Percentiles rank a stretch among this genome's conserved stretches.
Conservation (phyloP, 2,113 vertebrate species). For the Engystomops pustulosus region DNA sequence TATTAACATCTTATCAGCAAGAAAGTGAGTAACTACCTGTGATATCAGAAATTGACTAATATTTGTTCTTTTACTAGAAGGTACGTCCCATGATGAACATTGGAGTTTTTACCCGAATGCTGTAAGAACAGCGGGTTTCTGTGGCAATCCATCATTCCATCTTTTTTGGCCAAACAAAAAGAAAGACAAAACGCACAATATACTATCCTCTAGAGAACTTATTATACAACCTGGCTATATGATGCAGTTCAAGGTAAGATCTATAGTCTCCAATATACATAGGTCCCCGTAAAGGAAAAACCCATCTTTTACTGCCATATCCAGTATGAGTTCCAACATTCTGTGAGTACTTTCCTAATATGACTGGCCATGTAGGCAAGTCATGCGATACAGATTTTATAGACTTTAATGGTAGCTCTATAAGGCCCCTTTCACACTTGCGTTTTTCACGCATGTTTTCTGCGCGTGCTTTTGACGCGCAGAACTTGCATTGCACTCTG, state of each 20-base stretch:
- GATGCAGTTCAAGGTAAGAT: conserved; percentile 95
- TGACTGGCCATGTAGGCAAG: no score
- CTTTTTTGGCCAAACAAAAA: conserved; percentile 99
- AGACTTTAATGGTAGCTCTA: no score
- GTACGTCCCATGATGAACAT: conserved; percentile 92
- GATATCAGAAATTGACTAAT: neutral
- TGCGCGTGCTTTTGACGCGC: no score
- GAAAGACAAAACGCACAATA: conserved; percentile 91
- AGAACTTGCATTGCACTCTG: no score
- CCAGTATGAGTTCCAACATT: neutral
- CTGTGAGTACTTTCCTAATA: no score
- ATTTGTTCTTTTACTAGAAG: conserved; percentile 78
- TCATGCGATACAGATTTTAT: no score
- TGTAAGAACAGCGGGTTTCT: conserved; percentile 95
- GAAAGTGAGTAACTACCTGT: neutral
- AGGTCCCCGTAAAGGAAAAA: neutral
- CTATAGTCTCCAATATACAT: conserved; percentile 1
- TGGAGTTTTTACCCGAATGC: conserved; percentile 99
- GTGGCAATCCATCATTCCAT: conserved; percentile 98
- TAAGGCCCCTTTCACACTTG: no score
- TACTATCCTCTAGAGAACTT: conserved; percentile 92
- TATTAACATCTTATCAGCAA: neutral
- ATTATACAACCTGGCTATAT: conserved; percentile 98
- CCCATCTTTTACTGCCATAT: neutral
- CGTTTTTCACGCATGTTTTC: no score